Conservation (phyloP, 2,113 vertebrate species). For the Clarias macrocephalus region DNA sequence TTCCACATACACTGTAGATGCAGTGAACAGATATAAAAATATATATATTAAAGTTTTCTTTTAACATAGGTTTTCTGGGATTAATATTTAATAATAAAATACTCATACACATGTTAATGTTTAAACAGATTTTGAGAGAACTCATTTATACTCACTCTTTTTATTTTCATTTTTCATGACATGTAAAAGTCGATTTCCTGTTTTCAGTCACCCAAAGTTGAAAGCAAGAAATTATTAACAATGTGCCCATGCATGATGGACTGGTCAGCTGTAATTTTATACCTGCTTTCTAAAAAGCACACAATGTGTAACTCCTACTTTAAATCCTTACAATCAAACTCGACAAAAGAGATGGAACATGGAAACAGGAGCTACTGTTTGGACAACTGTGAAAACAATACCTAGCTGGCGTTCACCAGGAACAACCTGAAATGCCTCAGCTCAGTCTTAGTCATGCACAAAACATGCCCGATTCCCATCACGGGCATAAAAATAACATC, state of each 20-base stretch:
- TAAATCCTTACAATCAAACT: not conserved
- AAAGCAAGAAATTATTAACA: not conserved
- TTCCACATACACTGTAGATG: not conserved
- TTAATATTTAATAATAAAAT: not conserved
- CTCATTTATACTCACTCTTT: not conserved
- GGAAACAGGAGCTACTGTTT: not conserved
- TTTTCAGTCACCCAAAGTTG: not conserved
- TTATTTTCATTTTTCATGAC: not conserved
- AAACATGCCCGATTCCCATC: not conserved
- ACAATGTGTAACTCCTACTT: not conserved
- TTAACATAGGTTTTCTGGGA: not conserved
- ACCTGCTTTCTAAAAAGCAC: not conserved
- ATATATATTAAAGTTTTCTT: not conserved
- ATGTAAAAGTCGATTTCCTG: not conserved
- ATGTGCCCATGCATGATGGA: not conserved
- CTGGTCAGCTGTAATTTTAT: not conserved
- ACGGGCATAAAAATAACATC: not conserved
- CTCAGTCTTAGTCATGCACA: not conserved
- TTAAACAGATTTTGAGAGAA: not conserved
- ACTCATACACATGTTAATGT: not conserved
- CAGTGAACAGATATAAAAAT: not conserved
- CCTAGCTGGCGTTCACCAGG: no score
- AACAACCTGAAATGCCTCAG: not conserved
- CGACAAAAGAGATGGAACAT: not conserved
- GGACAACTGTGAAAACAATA: not conserved